Evolutionary conservation across 53 echinoderm and acorn worm species (phyloP), one percentile per base, ranked within the genome.

Genomic region (Echinarachnius parma): DNA sequence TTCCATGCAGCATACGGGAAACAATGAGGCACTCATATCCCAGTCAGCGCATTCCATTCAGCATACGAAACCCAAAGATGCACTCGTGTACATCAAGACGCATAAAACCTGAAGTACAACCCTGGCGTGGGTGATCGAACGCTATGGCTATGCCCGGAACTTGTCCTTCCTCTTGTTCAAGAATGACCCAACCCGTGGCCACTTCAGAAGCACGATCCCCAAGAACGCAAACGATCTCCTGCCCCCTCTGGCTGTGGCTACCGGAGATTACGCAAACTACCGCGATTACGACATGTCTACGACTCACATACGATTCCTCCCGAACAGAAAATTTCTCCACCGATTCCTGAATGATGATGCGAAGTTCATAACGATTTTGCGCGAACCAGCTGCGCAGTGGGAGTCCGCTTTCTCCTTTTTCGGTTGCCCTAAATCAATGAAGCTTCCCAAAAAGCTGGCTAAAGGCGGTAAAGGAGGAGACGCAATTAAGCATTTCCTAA

Each of bases 41-140:
- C n/a, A n/a, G n/a, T n/a, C n/a, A n/a, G n/a, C n/a, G n/a, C n/a
- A n/a, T n/a, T n/a, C n/a, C n/a, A n/a, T n/a, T n/a, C n/a, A n/a
- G n/a, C n/a, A n/a, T n/a, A n/a, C n/a, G n/a, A n/a, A n/a, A n/a
- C n/a, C n/a, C n/a, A n/a, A n/a, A n/a, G n/a, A n/a, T n/a, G n/a
- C 60, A 8, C 42, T 83, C 9, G 83, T 76, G 11, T 83, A 34
- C 35, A 37, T 83, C 0, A 76, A 75, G 32, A 83, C 83, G 18
- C 83, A 83, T 58, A 83, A 83, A 22, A 83, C 83, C 7, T 76
- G 66, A 11, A 77, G 83, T 11, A 76, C 83, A 4, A 77, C 83
- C 1, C 27, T 83, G 14, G 65, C 64, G 10, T 45, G 47, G 9
- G 66, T 83, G 13, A 11, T 83, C 9, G 56, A 83, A 25, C 58